Evolutionary conservation across 2,113 vertebrate genomes (phyloP).

Genomic region (Genyomyrus donnyi): DNA sequence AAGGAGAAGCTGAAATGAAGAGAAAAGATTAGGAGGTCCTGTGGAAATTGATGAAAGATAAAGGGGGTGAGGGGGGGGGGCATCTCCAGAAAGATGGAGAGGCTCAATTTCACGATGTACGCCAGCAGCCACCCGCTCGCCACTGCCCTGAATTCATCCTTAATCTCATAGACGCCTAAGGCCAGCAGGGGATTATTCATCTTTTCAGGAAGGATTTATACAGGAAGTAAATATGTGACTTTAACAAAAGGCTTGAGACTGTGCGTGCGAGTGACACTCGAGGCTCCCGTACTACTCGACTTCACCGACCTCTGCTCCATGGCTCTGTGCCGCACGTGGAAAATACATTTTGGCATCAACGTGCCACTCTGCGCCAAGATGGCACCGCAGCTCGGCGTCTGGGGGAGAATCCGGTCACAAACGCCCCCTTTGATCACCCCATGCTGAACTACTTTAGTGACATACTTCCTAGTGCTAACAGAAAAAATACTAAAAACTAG

Average conservation of each 20-base stretch:
- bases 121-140: conserved; percentile 8
- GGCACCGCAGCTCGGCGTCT: neutral
- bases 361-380: neutral
- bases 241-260: conserved; percentile 25
- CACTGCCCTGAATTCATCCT: conserved; percentile 25
- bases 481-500: neutral
- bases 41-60: conserved; percentile 34
- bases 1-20: conserved; percentile 19
- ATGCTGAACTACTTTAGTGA: neutral
- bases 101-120: conserved; percentile 37
- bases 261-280: neutral
- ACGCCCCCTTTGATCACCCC: neutral
- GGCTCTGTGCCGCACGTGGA: no score
- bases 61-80: conserved; percentile 8
- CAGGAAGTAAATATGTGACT: conserved; percentile 28
- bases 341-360: neutral
- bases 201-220: conserved; percentile 32
- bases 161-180: conserved; percentile 29
- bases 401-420: neutral
- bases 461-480: neutral
- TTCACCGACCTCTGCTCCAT: conserved; percentile 5
- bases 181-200: conserved; percentile 30
- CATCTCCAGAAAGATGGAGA: conserved; percentile 21
- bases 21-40: conserved; percentile 30
- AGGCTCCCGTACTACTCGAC: neutral